These are phyloP conservation scores for Phylloscopus trochiloides DNA, from an alignment of 2,113 vertebrate species.

Conservation along the genomic window DNA sequence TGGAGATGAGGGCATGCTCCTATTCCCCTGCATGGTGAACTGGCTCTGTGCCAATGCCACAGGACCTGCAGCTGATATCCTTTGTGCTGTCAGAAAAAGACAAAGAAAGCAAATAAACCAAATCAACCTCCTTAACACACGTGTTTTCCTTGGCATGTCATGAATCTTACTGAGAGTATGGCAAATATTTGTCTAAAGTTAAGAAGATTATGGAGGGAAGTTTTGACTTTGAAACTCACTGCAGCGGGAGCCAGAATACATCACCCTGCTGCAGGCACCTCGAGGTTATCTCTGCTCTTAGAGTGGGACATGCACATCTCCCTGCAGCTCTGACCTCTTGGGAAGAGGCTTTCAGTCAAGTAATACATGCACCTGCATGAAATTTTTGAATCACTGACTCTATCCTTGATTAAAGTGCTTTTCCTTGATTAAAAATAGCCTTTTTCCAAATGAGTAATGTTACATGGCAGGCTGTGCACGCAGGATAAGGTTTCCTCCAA, in stretches of 20 bases:
- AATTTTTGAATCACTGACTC: constrained; percentile 55
- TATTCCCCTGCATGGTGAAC: fast-evolving
- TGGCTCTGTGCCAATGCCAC: fast-evolving
- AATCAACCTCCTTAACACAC: background rate
- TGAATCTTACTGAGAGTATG: background rate
- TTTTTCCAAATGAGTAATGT: constrained; percentile 26
- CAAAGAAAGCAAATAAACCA: background rate
- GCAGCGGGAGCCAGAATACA: background rate
- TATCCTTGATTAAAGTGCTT: constrained; percentile 60
- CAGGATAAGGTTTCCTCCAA: background rate
- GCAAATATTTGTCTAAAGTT: constrained; percentile 43
- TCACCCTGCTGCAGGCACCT: background rate
- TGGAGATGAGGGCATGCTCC: background rate
- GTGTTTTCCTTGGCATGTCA: background rate
- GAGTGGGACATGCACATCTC: background rate
- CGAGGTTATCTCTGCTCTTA: background rate
- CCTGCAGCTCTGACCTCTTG: constrained; percentile 25
- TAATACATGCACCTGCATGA: constrained; percentile 42
- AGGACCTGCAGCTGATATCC: background rate
- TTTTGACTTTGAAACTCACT: constrained; percentile 34
- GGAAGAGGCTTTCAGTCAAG: constrained; percentile 42
- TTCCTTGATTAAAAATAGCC: constrained; percentile 59
- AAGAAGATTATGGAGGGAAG: constrained; percentile 42
- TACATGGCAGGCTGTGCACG: background rate
- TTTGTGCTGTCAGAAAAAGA: background rate